These are phyloP conservation scores for Cyanistes caeruleus DNA, from an alignment of 2,113 vertebrate species.

Conservation along the genomic window DNA sequence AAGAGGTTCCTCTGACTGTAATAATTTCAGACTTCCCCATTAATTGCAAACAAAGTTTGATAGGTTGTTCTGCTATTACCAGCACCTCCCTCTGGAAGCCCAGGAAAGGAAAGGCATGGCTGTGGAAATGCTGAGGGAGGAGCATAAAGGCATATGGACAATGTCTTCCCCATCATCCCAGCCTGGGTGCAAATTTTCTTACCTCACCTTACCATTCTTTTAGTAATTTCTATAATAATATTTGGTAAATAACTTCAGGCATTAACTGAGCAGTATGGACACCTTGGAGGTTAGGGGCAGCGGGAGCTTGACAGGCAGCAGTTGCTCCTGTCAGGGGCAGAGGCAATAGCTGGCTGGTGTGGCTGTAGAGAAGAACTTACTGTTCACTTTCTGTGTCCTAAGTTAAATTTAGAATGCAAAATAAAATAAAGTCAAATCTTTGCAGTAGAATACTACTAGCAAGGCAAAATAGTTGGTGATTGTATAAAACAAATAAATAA, in stretches of 20 bases:
- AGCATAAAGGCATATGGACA: neutral
- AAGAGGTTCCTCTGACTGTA: neutral
- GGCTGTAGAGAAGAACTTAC: neutral
- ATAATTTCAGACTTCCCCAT: neutral
- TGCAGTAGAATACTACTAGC: neutral
- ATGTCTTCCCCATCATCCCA: fast-evolving
- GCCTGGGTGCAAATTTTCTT: neutral
- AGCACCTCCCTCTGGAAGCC: neutral
- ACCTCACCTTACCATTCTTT: neutral
- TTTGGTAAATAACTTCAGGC: neutral
- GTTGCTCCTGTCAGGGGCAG: neutral
- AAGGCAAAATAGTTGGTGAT: neutral
- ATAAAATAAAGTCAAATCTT: neutral
- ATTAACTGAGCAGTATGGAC: neutral
- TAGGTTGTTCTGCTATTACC: neutral
- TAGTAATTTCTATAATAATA: no score
- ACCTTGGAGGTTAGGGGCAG: fast-evolving
- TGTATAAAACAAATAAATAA: neutral
- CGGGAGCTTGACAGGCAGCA: fast-evolving
- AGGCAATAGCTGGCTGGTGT: neutral
- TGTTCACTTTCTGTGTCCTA: neutral
- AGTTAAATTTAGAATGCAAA: neutral
- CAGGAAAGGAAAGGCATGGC: neutral
- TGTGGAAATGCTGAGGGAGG: neutral
- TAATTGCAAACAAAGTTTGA: neutral